A percentile compares a stretch with the other conserved stretches of the same genome.
These are phyloP conservation scores for Anastrepha ludens DNA, from an alignment of 1,140 invertebrate species.

Conservation along the genomic window DNA sequence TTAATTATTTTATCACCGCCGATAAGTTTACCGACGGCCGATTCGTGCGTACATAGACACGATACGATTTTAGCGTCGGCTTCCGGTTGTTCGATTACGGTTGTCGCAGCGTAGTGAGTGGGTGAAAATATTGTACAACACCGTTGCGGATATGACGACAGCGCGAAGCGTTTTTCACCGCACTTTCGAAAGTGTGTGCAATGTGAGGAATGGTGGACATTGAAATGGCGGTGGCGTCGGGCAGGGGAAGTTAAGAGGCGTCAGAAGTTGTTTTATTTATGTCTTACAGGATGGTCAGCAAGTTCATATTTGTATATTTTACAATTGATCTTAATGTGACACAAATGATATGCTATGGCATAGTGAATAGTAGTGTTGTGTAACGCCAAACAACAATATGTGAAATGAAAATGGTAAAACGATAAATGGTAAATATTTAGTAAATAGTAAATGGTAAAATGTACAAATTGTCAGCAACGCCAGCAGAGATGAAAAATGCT, in stretches of 20 bases:
- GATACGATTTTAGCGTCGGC: conserved; percentile 30
- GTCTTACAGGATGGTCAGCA: conserved; percentile 48
- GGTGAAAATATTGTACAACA: conserved; percentile 22
- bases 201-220: conserved; percentile 30
- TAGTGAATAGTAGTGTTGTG: not conserved
- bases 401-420: conserved; percentile 5
- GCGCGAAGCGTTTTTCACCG: not conserved
- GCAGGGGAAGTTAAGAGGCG: conserved; percentile 37
- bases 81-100: conserved; percentile 5
- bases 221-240: conserved; percentile 28
- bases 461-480: conserved; percentile 15
- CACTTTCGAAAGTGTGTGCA: not conserved
- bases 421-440: conserved; percentile 9
- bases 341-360: conserved; percentile 71
- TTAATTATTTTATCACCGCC: not conserved
- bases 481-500: conserved; percentile 9
- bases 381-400: not conserved
- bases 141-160: conserved; percentile 34
- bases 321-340: conserved; percentile 74
- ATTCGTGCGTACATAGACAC: not conserved
- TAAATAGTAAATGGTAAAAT: not conserved
- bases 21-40: conserved; percentile 26
- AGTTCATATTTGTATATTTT: conserved; percentile 60
- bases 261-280: conserved; percentile 41
- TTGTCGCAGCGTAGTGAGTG: conserved; percentile 39